Conservation (phyloP, 2,888 invertebrate species). For the Aquatica leii region DNA sequence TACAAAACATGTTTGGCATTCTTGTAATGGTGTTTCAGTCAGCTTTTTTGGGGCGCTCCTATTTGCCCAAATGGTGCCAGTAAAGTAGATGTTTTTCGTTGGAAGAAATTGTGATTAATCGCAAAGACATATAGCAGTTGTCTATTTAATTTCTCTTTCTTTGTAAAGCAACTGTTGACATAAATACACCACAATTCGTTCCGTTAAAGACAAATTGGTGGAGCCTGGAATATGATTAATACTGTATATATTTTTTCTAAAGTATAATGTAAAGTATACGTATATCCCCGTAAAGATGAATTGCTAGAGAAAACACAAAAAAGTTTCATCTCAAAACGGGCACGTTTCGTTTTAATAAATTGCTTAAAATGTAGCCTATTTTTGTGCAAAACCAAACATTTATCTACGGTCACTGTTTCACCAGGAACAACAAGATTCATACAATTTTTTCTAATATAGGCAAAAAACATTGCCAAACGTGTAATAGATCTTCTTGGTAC, state of each 20-base stretch:
- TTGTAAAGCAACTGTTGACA: neutral
- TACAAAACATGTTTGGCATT: neutral
- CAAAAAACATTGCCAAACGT: conserved; percentile 1
- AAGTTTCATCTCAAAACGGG: conserved; percentile 2
- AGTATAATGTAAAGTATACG: no score
- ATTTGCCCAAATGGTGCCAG: neutral
- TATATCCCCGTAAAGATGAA: no score
- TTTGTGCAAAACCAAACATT: neutral
- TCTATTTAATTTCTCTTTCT: conserved; percentile 1
- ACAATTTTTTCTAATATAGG: neutral
- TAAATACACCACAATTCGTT: neutral
- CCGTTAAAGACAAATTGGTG: neutral
- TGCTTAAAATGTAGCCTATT: neutral
- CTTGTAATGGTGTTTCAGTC: neutral
- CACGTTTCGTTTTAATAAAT: neutral
- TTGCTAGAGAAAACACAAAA: no score
- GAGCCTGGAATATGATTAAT: neutral
- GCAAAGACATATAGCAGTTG: neutral
- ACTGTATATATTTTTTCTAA: no score
- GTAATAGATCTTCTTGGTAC: neutral
- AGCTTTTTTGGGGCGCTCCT: neutral
- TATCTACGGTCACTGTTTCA: neutral
- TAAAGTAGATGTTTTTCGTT: neutral
- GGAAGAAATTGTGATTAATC: neutral
- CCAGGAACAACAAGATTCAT: neutral